Percentiles rank a stretch among this genome's conserved stretches.
These are phyloP conservation scores for Mylabris sibirica DNA, from an alignment of 2,888 invertebrate species.

Conservation along the genomic window DNA sequence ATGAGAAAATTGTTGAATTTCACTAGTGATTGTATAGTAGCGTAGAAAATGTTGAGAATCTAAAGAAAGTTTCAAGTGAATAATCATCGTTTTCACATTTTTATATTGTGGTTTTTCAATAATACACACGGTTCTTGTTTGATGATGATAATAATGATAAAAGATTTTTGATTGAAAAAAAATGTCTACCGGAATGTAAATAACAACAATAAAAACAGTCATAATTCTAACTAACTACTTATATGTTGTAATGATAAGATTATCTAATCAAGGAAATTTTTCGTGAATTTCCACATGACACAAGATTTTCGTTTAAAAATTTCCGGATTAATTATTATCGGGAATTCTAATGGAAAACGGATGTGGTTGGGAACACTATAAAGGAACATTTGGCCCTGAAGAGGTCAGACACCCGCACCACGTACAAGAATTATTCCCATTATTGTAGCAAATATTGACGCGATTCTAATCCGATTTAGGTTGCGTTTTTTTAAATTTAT, in stretches of 20 bases:
- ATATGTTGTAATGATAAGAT: background rate
- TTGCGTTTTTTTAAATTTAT: too few species aligned
- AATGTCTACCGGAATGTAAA: background rate
- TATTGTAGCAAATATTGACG: slow-evolving; percentile 13
- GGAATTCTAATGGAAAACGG: slow-evolving; percentile 32
- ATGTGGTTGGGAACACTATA: slow-evolving; percentile 35
- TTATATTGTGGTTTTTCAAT: slow-evolving; percentile 25
- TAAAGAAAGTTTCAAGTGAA: slow-evolving; percentile 27
- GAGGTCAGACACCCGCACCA: slow-evolving; percentile 47
- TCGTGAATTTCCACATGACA: background rate
- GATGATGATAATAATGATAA: slow-evolving; percentile 24
- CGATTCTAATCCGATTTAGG: background rate
- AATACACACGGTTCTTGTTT: slow-evolving; percentile 16
- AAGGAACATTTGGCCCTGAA: slow-evolving; percentile 38
- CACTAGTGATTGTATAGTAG: slow-evolving; percentile 27
- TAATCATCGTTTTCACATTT: slow-evolving; percentile 32
- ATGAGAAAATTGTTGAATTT: slow-evolving; percentile 27
- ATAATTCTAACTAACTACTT: background rate
- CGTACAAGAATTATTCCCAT: slow-evolving; percentile 20
- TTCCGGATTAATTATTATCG: background rate
- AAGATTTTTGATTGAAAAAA: slow-evolving; percentile 16
- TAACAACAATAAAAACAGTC: background rate
- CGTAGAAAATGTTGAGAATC: slow-evolving; percentile 34
- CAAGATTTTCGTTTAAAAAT: background rate
- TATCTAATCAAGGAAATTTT: background rate